Percentiles rank a stretch among this genome's conserved stretches.
These are phyloP conservation scores for Chrosomus eos DNA, from an alignment of 2,797 vertebrate genomes.

Conservation along the genomic window DNA sequence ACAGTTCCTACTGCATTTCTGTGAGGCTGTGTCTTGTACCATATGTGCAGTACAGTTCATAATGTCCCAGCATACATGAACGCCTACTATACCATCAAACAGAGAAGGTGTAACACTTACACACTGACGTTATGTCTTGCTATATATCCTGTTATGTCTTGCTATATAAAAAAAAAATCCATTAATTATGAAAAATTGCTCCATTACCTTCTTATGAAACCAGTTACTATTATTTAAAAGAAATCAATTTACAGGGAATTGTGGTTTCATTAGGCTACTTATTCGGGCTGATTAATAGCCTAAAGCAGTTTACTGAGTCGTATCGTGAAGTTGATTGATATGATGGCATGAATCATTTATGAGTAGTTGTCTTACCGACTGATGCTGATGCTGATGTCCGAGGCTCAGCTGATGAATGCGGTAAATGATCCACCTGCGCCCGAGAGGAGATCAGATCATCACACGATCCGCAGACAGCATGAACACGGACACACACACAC, in stretches of 20 bases:
- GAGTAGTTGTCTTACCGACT: slow-evolving; percentile 31
- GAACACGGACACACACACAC: neutral
- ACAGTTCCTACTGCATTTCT: slow-evolving; percentile 8
- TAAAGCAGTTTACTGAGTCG: neutral
- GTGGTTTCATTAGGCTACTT: neutral
- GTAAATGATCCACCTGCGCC: slow-evolving; percentile 24
- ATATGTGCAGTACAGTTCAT: neutral
- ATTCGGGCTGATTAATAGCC: neutral
- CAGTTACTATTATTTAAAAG: neutral
- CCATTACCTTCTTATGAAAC: neutral
- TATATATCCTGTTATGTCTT: neutral
- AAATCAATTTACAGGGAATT: neutral
- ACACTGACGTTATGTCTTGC: neutral
- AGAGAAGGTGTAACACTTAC: neutral
- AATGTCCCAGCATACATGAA: neutral
- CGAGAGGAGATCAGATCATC: neutral
- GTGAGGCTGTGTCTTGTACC: neutral
- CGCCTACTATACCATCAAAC: neutral
- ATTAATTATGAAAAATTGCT: neutral
- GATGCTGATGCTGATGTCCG: slow-evolving; percentile 26
- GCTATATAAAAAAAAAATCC: neutral
- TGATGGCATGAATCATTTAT: neutral
- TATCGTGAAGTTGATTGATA: neutral
- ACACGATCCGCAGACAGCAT: neutral
- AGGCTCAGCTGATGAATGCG: slow-evolving; percentile 30